Evolutionary conservation across 2,888 invertebrate genomes (phyloP), one percentile per base, ranked within the genome.

Genomic region (Cataglyphis rosenhaueri): DNA sequence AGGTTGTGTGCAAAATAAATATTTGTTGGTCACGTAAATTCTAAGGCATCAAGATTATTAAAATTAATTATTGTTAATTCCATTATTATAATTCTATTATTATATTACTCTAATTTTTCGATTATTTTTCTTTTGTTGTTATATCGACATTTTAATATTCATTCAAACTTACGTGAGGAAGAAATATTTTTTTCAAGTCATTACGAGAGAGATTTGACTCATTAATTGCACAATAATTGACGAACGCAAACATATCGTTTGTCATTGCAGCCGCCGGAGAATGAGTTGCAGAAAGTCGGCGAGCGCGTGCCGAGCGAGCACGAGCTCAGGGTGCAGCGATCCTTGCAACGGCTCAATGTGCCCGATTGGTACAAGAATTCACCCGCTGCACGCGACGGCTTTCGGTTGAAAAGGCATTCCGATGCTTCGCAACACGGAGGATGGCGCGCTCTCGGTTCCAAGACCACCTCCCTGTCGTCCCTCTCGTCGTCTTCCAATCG

Each of bases 291-390:
- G 95, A 98, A 98, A 96, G 96, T 96, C 89, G 96, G 96, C 85
- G 97, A 97, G 94, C 96, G 97, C 85, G 97, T 97, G 93, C 97
- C 98, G 93, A 99, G 98, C 86, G 98, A 98, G 95, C 98, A 98
- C 95, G 98, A 99, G 95, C 96, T 99, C 89, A 96, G 99, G 90
- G 98, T 99, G 86, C 98, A 98, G 95, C 97, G 98, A 91, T 99
- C 99, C 75, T 95, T 99, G 93, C 98, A 98, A 95, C 98, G 98
- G 93, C 97, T 99, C 91, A 98, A 98, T 95, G 97, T 99, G 87
- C 99, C 99, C 85, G 98, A 99, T 94, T 99, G 99, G 99, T 99
- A 97, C 95, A 97, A 97, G 94, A 97, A 96, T 94, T 97, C 97
- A 70, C 96, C 96, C 87, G 96, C 97, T 74, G 97, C 97, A 35